These are phyloP conservation scores for Sarcophilus harrisii DNA, from an alignment of 2,797 vertebrate species.

Conservation along the genomic window DNA sequence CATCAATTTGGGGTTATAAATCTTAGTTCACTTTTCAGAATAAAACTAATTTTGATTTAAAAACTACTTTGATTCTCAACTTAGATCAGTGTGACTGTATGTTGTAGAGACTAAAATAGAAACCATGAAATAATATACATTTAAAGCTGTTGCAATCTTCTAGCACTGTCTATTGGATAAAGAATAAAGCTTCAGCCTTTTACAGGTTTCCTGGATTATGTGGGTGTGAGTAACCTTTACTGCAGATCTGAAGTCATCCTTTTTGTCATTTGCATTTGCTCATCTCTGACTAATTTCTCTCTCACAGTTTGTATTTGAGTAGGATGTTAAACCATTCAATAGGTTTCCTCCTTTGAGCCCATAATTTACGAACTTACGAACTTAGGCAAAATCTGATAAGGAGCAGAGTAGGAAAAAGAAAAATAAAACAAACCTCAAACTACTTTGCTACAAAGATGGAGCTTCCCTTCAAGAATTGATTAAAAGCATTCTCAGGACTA, in stretches of 20 bases:
- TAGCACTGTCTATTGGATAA: slow-evolving; percentile 24
- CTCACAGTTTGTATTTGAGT: not conserved
- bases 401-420: slow-evolving; percentile 30
- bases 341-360: slow-evolving; percentile 42
- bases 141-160: slow-evolving; percentile 1
- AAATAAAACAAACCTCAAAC: slow-evolving; percentile 52
- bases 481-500: slow-evolving; percentile 27
- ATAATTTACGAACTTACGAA: slow-evolving; percentile 40
- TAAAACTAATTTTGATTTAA: slow-evolving; percentile 3
- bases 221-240: not conserved
- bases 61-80: slow-evolving; percentile 27
- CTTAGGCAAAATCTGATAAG: slow-evolving; percentile 31
- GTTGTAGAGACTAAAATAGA: not conserved
- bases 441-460: slow-evolving; percentile 48
- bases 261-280: slow-evolving; percentile 4
- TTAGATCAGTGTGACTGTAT: not conserved
- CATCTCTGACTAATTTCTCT: slow-evolving; percentile 7
- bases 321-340: slow-evolving; percentile 12
- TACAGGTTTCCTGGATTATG: not conserved
- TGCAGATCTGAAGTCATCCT: not conserved
- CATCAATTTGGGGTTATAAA: not conserved
- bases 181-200: not conserved
- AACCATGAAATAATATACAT: not conserved
- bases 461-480: slow-evolving; percentile 40
- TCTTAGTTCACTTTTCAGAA: slow-evolving; percentile 7